A percentile compares a stretch with the other conserved stretches of the same genome.
These are phyloP conservation scores for Dicrurus megarhynchus DNA, from an alignment of 2,113 vertebrate genomes.

Conservation along the genomic window DNA sequence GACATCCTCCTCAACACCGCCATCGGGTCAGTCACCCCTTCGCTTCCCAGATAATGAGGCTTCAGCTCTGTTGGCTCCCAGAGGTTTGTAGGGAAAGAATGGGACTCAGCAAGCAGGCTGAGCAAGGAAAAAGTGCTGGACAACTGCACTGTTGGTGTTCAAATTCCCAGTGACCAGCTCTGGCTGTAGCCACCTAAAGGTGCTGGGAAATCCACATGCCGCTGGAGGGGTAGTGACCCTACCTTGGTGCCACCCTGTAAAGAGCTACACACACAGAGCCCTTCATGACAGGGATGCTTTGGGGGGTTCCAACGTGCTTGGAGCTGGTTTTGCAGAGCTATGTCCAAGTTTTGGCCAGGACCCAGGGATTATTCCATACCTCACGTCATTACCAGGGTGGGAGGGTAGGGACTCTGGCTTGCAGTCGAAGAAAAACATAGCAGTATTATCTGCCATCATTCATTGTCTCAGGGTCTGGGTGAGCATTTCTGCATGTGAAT, in stretches of 20 bases:
- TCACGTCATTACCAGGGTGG: fast-evolving
- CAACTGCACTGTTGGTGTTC: not conserved
- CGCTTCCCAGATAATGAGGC: fast-evolving
- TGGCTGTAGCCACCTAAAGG: not conserved
- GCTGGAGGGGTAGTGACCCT: not conserved
- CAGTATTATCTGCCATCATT: not conserved
- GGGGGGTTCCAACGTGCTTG: not conserved
- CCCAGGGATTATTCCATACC: not conserved
- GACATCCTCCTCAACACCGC: not conserved
- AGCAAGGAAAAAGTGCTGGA: not conserved
- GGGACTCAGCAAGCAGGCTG: not conserved
- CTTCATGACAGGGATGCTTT: not conserved
- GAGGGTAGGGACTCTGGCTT: not conserved
- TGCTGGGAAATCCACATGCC: not conserved
- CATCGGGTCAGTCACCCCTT: not conserved
- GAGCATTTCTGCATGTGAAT: not conserved
- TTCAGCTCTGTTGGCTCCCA: not conserved
- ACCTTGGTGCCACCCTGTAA: not conserved
- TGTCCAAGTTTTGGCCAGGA: not conserved
- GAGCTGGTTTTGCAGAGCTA: not conserved
- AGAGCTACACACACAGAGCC: not conserved
- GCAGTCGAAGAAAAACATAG: not conserved
- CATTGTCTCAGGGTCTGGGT: not conserved
- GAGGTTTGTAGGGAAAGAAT: not conserved
- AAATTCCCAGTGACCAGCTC: not conserved